Evolutionary conservation across 2,888 invertebrate genomes (phyloP), one percentile per base, ranked within the genome.

Genomic region (Resseliella maxima): DNA sequence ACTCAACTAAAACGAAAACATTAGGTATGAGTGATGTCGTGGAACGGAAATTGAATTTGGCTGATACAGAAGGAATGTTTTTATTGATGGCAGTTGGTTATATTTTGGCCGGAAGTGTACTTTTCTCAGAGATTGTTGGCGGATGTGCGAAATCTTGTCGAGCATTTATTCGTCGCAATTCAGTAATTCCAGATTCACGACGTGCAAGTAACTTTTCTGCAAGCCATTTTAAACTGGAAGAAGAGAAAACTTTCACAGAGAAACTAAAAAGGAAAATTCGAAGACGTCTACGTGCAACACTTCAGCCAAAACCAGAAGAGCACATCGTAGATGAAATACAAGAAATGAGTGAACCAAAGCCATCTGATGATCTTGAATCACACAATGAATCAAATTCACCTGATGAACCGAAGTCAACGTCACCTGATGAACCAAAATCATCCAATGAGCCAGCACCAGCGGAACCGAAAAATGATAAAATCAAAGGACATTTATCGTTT

Each of bases 51-150:
- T 90, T 96, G n/a, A 94, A 94, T 0, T 91, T 96, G 45, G 95
- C 95, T 88, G 96, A 96, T 87, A 95, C 95, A 0, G 95, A 95
- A 90, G 96, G 96, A 15, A 96, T 96, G 95, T 96, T 96, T 89
- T 90, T 96, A 2, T 92, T 96, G 0, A 91, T 96, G 88, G 95
- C 92, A 6, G 93, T 94, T 72, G 96, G 96, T 38, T 94, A 95
- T 89, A 89, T 94, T 0, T 89, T 94, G 38, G 95, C 94, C 5
- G 92, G 92, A 0, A 91, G 93, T 2, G 93, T 94, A 3, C 90
- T 96, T 15, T 88, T 94, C 21, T 94, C 94, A 0, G 96, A 96
- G 91, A 94, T 94, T 91, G 93, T 95, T 89, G 94, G 95, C 31
- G 95, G 95, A 1, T 94, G 94, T 87, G 92, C 94, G 0, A 93